phyloP scores from a whole-genome alignment of 1,140 invertebrate species.

The Geopemphigus sp. region DNA sequence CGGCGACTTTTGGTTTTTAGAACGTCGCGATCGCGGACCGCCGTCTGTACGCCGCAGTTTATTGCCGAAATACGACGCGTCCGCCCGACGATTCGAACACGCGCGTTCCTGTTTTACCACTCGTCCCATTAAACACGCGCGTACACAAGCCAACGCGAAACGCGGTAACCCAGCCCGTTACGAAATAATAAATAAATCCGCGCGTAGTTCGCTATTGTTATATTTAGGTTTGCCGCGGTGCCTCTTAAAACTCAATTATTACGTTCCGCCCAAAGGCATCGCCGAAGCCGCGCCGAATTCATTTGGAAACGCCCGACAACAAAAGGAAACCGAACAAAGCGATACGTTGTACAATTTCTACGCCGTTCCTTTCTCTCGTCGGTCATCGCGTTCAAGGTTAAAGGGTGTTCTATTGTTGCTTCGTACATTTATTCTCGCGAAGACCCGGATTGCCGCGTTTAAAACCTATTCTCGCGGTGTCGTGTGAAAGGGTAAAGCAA shows the following conservation, averaged over 20 bases:
- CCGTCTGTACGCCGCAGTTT: no score
- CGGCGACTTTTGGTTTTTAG: no score
- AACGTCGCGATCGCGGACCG: no score
- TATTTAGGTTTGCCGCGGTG: not conserved
- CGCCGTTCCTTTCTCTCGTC: not conserved
- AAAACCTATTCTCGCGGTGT: not conserved
- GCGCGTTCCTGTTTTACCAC: no score
- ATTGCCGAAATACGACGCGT: no score
- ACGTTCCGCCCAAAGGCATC: not conserved
- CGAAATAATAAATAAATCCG: not conserved
- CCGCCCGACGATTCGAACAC: no score
- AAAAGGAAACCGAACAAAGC: slow-evolving; percentile 11
- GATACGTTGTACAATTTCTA: not conserved
- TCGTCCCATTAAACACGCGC: no score
- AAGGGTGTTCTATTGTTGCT: slow-evolving; percentile 34
- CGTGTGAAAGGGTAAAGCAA: not conserved
- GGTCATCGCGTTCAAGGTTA: slow-evolving; percentile 18
- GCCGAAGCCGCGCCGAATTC: not conserved
- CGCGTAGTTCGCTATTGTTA: not conserved
- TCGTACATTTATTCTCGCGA: slow-evolving; percentile 4
- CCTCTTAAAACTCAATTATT: not conserved
- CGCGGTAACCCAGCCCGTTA: no score
- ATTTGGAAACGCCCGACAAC: not conserved
- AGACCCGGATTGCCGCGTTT: not conserved
- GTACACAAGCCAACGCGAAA: no score